Percentiles rank a stretch among this genome's conserved stretches.
These are phyloP conservation scores for Beaufortia kweichowensis DNA, from an alignment of 2,113 vertebrate species.

Conservation along the genomic window DNA sequence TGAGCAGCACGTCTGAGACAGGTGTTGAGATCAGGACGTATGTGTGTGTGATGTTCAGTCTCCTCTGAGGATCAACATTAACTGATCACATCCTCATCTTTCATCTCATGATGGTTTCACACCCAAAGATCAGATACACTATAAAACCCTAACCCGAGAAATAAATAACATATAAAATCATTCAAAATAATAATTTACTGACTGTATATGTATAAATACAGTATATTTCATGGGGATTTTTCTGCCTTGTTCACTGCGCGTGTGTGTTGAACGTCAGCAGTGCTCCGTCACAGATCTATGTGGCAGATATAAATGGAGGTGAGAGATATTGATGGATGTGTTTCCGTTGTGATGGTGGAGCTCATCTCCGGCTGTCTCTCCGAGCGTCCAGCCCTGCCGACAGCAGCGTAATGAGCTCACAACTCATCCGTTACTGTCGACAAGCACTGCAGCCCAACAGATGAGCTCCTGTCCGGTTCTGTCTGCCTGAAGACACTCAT, in stretches of 20 bases:
- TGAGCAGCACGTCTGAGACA: not conserved
- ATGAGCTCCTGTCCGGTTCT: not conserved
- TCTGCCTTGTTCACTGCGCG: too few relatives aligned
- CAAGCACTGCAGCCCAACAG: not conserved
- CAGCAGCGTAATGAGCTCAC: slow-evolving; percentile 1
- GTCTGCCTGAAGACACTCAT: not conserved
- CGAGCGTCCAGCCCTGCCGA: not conserved
- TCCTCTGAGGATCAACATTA: too few relatives aligned
- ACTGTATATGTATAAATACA: too few relatives aligned
- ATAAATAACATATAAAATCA: too few relatives aligned
- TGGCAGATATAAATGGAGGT: not conserved
- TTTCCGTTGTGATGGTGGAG: not conserved
- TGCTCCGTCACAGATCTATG: not conserved
- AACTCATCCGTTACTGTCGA: slow-evolving; percentile 15
- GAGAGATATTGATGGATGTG: slow-evolving; percentile 18
- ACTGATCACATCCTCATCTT: too few relatives aligned
- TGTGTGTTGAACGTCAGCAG: not conserved
- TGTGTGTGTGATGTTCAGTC: too few relatives aligned
- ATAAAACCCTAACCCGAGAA: too few relatives aligned
- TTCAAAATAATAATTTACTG: too few relatives aligned
- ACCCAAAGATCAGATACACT: too few relatives aligned
- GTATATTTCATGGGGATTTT: too few relatives aligned
- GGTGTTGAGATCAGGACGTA: not conserved
- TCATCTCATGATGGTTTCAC: too few relatives aligned
- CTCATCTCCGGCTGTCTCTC: slow-evolving; percentile 6